phyloP scores from a whole-genome alignment of 2,113 vertebrate species.

The Aleadryas rufinucha region DNA sequence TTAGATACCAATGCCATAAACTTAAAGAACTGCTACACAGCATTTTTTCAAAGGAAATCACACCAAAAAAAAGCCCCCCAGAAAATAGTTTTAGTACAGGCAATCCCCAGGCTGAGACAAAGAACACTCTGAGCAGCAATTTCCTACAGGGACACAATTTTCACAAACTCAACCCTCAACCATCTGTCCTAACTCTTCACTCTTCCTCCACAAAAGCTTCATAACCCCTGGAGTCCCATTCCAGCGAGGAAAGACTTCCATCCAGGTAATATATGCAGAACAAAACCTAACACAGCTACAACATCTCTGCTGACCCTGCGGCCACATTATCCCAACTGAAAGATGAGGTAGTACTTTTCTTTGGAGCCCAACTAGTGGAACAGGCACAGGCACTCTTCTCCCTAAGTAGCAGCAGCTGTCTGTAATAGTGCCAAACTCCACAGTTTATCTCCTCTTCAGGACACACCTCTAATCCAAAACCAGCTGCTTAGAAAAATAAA shows the following conservation, averaged over 20 bases:
- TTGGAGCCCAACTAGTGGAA: constrained; percentile 9
- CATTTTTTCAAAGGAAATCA: background rate
- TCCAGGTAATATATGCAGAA: background rate
- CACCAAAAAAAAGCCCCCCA: background rate
- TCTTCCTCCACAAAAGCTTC: background rate
- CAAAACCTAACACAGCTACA: background rate
- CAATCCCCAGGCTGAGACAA: background rate
- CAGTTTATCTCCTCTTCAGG: background rate
- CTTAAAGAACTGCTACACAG: background rate
- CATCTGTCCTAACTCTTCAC: background rate
- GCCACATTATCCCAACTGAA: background rate
- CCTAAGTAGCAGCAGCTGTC: background rate
- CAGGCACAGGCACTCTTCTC: background rate
- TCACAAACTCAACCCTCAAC: background rate
- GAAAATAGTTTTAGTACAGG: background rate
- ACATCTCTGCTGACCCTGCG: background rate
- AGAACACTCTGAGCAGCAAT: constrained; percentile 1
- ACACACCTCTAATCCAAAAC: background rate
- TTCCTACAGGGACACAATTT: background rate
- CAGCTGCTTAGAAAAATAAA: background rate
- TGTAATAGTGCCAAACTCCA: background rate
- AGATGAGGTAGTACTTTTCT: constrained; percentile 60
- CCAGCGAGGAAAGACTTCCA: background rate
- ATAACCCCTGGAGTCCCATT: background rate
- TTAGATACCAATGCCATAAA: background rate